Evolutionary conservation across 1,140 invertebrate genomes (phyloP), one percentile per base, ranked within the genome.

Genomic region (Megalopta genalis): DNA sequence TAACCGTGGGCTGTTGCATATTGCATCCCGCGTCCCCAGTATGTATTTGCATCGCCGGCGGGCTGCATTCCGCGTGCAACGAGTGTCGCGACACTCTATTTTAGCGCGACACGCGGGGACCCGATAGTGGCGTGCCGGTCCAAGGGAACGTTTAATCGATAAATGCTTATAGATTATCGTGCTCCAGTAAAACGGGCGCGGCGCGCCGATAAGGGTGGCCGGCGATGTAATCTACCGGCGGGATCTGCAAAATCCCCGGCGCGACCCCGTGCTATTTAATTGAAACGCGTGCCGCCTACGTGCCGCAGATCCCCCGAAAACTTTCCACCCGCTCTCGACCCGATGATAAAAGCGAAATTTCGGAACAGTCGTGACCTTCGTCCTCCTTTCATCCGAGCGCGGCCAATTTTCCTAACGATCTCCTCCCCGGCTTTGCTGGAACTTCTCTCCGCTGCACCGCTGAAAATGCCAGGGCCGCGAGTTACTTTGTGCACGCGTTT

Each of bases 71-170:
- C 64, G 23, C n/a, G 18, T 8, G 62, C 37, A n/a, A 21, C 27
- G 62, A 27, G 12, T 14, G 62, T 67, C 49, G 46, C 72, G 37
- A 42, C 64, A 21, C 64, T 75, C 49, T 67, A 67, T 67, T 67
- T 75, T 59, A 54, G 6, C 37, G 52, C 32, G 37, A 2, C 42
- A 0, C 49, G 49, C 49, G 49, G 16, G 16, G 49, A 16, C 3
- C 49, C 21, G 42, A 64, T 64, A 64, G 18, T 52, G 16, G 49
- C 49, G 62, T 25, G 49, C 54, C 2, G 64, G 49, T 46, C 73
- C 63, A 75, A 57, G 63, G 37, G 73, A 67, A 57, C 63, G 32
- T 75, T 75, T 67, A 67, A 75, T 75, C 73, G 63, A 75, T 75
- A 67, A 67, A 59, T 59, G 63, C 64, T 67, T 67, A 59, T 42